Evolutionary conservation across 1,140 invertebrate species (phyloP).

Genomic region (Polyergus mexicanus): DNA sequence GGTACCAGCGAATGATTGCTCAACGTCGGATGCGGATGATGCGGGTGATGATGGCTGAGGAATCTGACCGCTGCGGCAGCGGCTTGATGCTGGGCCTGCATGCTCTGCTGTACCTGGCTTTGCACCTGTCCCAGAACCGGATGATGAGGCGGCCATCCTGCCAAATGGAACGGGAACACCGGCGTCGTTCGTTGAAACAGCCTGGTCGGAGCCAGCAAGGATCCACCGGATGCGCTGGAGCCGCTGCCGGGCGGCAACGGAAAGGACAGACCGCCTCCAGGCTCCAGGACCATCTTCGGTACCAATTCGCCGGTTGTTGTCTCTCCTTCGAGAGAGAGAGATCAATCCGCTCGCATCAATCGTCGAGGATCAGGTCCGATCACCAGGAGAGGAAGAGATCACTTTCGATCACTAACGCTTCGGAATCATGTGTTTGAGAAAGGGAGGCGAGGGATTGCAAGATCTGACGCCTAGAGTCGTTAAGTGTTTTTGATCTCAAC

Average conservation of each 20-base stretch:
- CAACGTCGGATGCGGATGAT: slow-evolving; percentile 83
- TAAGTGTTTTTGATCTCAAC: slow-evolving; percentile 12
- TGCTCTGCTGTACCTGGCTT: slow-evolving; percentile 84
- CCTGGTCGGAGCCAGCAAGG: slow-evolving; percentile 81
- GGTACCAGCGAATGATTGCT: slow-evolving; percentile 83
- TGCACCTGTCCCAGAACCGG: slow-evolving; percentile 84
- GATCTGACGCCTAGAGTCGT: background rate
- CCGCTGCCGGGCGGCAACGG: slow-evolving; percentile 84
- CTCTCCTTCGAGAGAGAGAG: slow-evolving; percentile 65
- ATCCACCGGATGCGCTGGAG: slow-evolving; percentile 80
- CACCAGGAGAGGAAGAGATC: slow-evolving; percentile 12
- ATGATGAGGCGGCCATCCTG: slow-evolving; percentile 85
- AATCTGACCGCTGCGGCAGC: slow-evolving; percentile 83
- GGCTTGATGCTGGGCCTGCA: slow-evolving; percentile 84
- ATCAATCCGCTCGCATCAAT: slow-evolving; percentile 70
- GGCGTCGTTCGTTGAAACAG: slow-evolving; percentile 85
- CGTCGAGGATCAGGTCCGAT: slow-evolving; percentile 3
- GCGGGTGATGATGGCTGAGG: slow-evolving; percentile 84
- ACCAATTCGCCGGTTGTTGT: slow-evolving; percentile 80
- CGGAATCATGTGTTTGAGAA: slow-evolving; percentile 8
- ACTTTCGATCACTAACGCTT: slow-evolving; percentile 11
- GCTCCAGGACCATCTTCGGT: slow-evolving; percentile 86
- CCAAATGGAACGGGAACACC: slow-evolving; percentile 84
- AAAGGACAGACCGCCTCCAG: slow-evolving; percentile 86
- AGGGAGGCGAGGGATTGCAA: background rate